These are phyloP conservation scores for Sebastes minor DNA, from an alignment of 2,797 vertebrate species.

Conservation along the genomic window DNA sequence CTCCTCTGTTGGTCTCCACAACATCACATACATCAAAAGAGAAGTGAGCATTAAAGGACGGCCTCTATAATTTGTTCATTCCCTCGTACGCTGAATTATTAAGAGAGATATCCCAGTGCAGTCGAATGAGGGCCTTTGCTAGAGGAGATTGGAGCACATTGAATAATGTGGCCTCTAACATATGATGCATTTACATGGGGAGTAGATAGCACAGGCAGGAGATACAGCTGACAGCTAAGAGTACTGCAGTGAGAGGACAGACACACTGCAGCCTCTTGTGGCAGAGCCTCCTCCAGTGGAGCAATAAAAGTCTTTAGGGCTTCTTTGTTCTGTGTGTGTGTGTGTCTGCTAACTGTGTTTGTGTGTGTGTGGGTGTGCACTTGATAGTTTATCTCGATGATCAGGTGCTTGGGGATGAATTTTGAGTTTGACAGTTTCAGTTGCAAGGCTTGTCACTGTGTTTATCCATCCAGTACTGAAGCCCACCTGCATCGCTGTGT, in stretches of 20 bases:
- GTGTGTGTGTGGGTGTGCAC: neutral
- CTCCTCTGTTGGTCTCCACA: constrained; percentile 22
- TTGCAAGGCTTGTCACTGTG: constrained; percentile 26
- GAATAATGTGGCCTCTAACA: constrained; percentile 12
- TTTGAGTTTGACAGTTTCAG: constrained; percentile 33
- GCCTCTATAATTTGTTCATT: constrained; percentile 11
- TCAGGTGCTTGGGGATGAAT: constrained; percentile 19
- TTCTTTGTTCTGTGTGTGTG: constrained; percentile 9
- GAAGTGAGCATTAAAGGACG: constrained; percentile 19
- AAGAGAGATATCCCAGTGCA: constrained; percentile 19
- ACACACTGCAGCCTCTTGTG: constrained; percentile 36
- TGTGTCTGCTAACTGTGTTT: neutral
- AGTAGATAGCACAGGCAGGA: constrained; percentile 6
- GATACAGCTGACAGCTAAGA: constrained; percentile 39
- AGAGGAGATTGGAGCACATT: constrained; percentile 8
- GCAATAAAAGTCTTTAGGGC: constrained; percentile 31
- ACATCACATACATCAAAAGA: constrained; percentile 30
- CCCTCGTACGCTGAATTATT: constrained; percentile 8
- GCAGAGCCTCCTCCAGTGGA: constrained; percentile 37
- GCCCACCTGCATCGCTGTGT: constrained; percentile 28
- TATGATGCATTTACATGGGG: constrained; percentile 18
- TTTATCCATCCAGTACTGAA: constrained; percentile 40
- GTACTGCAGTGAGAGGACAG: constrained; percentile 46
- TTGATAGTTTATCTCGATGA: neutral
- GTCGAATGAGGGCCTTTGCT: constrained; percentile 15